Percentiles rank a stretch among this genome's conserved stretches.
phyloP scores from a whole-genome alignment of 2,797 vertebrate genomes.

The Lates japonicus region DNA sequence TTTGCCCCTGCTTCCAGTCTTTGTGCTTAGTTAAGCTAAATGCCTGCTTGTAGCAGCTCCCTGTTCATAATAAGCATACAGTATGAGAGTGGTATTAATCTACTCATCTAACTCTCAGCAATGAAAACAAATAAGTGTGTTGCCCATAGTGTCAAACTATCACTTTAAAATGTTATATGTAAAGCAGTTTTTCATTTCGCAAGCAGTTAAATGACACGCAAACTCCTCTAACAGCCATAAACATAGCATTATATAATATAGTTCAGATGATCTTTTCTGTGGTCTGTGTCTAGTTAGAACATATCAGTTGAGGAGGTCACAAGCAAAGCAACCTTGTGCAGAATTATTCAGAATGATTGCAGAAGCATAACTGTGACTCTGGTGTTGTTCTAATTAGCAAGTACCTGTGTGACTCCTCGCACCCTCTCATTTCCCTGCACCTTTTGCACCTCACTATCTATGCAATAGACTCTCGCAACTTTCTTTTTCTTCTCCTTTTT shows the following conservation, averaged over 20 bases:
- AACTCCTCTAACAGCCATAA: background rate
- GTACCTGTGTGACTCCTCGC: conserved; percentile 16
- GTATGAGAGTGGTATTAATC: no score
- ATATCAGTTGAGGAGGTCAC: conserved; percentile 9
- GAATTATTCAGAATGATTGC: conserved; percentile 25
- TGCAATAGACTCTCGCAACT: background rate
- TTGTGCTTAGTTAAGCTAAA: no score
- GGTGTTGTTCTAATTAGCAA: conserved; percentile 41
- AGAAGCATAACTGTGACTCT: conserved; percentile 7
- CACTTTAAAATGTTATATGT: background rate
- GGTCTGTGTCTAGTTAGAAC: background rate
- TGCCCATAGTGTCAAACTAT: background rate
- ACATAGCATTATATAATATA: background rate
- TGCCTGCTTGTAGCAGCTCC: no score
- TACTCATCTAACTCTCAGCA: background rate
- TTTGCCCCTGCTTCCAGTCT: no score
- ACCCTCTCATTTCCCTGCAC: conserved; percentile 5
- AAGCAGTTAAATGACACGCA: background rate
- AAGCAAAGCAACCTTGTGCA: conserved; percentile 17
- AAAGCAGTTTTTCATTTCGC: background rate
- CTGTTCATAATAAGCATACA: no score
- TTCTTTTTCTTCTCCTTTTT: background rate
- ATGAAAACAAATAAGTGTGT: background rate
- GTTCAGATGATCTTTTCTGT: background rate
- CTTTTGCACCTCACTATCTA: conserved; percentile 14